These are phyloP conservation scores for Heliconius melpomene DNA, from an alignment of 1,140 invertebrate species.

Conservation along the genomic window DNA sequence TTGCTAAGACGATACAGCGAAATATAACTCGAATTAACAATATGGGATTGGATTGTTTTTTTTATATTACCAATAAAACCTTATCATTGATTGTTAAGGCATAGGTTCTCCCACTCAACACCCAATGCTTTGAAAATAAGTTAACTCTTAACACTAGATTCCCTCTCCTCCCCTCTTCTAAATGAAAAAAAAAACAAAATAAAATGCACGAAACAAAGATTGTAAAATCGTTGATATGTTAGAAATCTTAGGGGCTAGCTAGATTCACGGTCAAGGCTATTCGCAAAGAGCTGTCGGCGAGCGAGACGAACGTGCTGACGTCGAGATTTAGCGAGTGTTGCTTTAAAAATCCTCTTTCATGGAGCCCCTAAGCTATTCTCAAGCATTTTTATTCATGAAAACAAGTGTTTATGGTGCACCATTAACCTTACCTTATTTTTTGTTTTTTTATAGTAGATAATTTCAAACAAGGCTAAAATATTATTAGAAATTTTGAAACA, in stretches of 20 bases:
- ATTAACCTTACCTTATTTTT: slow-evolving; percentile 10
- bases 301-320: slow-evolving; percentile 28
- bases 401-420: slow-evolving; percentile 24
- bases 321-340: slow-evolving; percentile 21
- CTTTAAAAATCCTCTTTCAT: slow-evolving; percentile 30
- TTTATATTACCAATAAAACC: too few relatives aligned
- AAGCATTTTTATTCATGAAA: slow-evolving; percentile 29
- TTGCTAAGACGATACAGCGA: neutral
- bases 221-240: slow-evolving; percentile 24
- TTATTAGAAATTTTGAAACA: too few relatives aligned
- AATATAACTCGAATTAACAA: neutral
- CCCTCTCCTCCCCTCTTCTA: neutral
- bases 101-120: too few relatives aligned
- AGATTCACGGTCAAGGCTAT: slow-evolving; percentile 26
- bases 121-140: too few relatives aligned
- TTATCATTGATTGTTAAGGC: too few relatives aligned
- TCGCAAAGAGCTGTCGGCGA: slow-evolving; percentile 32
- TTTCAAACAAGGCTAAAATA: too few relatives aligned
- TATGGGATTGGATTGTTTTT: too few relatives aligned
- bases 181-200: neutral
- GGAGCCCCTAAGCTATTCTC: slow-evolving; percentile 15
- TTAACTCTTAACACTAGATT: too few relatives aligned
- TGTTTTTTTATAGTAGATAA: too few relatives aligned
- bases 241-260: slow-evolving; percentile 24
- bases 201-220: neutral